phyloP scores from a whole-genome alignment of 2,888 invertebrate genomes.

The Drosophila emarginata region DNA sequence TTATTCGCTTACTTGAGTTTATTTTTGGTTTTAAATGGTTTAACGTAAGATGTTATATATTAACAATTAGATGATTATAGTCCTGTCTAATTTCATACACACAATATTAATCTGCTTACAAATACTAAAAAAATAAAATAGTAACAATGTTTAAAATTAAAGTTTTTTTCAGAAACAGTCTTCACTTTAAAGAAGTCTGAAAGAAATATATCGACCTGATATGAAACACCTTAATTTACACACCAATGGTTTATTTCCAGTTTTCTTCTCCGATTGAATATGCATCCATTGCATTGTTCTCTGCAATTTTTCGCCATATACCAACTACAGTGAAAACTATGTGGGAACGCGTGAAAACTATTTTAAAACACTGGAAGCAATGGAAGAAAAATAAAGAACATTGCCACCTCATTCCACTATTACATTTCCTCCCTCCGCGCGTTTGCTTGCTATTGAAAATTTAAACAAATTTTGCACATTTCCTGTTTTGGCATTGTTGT shows the following conservation, averaged over 20 bases:
- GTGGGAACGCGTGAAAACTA: background rate
- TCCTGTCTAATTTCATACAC: too few relatives aligned
- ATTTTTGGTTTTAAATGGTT: too few relatives aligned
- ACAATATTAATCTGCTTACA: too few relatives aligned
- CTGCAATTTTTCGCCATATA: background rate
- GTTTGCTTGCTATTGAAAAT: conserved; percentile 43
- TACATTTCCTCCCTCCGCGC: background rate
- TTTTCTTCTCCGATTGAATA: background rate
- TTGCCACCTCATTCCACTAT: background rate
- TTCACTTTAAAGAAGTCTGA: too few relatives aligned
- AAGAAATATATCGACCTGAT: too few relatives aligned
- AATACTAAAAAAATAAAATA: too few relatives aligned
- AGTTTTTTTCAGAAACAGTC: too few relatives aligned
- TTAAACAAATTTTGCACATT: conserved; percentile 73
- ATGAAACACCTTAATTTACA: background rate
- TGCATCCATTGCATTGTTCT: background rate
- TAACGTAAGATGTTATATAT: too few relatives aligned
- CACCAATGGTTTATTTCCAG: background rate
- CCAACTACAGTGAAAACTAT: background rate
- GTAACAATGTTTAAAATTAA: too few relatives aligned
- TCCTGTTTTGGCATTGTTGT: conserved; percentile 47
- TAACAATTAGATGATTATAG: too few relatives aligned
- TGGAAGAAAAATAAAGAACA: background rate
- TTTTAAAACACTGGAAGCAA: conserved; percentile 3
- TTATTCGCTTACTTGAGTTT: too few relatives aligned